Evolutionary conservation across 2,797 vertebrate genomes (phyloP).

Genomic region (Okamejei kenojei): DNA sequence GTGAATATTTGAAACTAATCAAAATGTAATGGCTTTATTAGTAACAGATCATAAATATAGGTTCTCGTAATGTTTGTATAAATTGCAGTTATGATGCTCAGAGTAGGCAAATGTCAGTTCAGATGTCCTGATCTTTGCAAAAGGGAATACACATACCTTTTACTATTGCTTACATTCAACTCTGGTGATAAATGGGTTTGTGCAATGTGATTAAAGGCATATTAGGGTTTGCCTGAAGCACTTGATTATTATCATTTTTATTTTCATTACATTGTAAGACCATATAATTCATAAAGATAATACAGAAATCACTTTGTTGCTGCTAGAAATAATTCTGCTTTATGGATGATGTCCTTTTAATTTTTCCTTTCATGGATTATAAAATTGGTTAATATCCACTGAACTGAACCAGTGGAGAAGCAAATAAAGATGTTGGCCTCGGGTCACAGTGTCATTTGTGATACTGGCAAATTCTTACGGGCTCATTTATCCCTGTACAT

Average conservation of each 20-base stretch:
- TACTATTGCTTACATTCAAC: constrained; percentile 66
- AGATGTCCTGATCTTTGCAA: constrained; percentile 6
- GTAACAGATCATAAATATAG: not conserved
- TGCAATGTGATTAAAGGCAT: constrained; percentile 77
- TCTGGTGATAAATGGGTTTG: constrained; percentile 68
- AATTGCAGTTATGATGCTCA: not conserved
- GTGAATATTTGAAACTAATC: not conserved
- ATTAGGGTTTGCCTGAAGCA: constrained; percentile 73
- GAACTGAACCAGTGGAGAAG: constrained; percentile 85
- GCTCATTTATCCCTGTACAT: constrained; percentile 93
- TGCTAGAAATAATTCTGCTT: constrained; percentile 81
- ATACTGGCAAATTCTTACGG: constrained; percentile 90
- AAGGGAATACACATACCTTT: constrained; percentile 66
- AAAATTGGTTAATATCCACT: constrained; percentile 95
- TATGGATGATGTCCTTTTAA: constrained; percentile 83
- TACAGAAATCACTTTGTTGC: constrained; percentile 73
- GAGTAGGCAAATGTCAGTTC: constrained; percentile 7
- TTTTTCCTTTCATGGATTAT: constrained; percentile 86
- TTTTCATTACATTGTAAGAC: constrained; percentile 66
- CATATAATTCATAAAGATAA: constrained; percentile 78
- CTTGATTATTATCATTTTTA: constrained; percentile 73
- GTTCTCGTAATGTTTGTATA: not conserved
- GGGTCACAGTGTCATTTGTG: constrained; percentile 93
- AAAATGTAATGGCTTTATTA: not conserved
- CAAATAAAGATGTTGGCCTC: constrained; percentile 84